Conservation (phyloP, 2,888 invertebrate species). For the Papilio gigon region DNA sequence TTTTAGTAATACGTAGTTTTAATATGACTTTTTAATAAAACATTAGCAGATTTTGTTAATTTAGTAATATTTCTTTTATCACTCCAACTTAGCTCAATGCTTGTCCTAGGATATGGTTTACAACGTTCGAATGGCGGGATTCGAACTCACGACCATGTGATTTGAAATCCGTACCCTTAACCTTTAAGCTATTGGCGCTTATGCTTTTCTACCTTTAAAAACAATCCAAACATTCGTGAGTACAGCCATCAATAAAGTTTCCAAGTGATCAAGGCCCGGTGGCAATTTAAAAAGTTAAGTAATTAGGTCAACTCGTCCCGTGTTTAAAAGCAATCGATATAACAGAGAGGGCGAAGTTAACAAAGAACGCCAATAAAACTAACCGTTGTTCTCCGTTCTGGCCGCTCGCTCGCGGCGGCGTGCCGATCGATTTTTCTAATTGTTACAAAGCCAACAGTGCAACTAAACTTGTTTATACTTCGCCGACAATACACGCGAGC, state of each 20-base stretch:
- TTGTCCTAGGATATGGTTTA: too few species aligned
- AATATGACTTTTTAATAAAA: neutral
- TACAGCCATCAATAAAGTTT: slow-evolving; percentile 53
- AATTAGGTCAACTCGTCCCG: slow-evolving; percentile 75
- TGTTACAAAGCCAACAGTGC: slow-evolving; percentile 49
- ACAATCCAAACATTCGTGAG: neutral
- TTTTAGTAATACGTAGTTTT: too few species aligned
- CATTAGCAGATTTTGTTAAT: too few species aligned
- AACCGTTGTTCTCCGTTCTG: slow-evolving; percentile 58
- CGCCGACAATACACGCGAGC: slow-evolving; percentile 33
- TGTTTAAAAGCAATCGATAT: slow-evolving; percentile 54
- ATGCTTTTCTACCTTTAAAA: neutral
- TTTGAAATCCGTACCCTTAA: too few species aligned
- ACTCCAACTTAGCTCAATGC: too few species aligned
- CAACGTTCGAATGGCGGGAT: too few species aligned
- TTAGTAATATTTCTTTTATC: too few species aligned
- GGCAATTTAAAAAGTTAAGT: slow-evolving; percentile 67
- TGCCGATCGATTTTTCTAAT: slow-evolving; percentile 65
- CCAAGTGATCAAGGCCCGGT: slow-evolving; percentile 47
- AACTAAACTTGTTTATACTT: slow-evolving; percentile 49
- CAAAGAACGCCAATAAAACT: slow-evolving; percentile 68
- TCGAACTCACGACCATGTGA: too few species aligned
- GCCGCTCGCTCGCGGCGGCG: slow-evolving; percentile 55
- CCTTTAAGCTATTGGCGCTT: too few species aligned
- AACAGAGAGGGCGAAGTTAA: slow-evolving; percentile 58